These are phyloP conservation scores for Rhineura floridana DNA, from an alignment of 2,113 vertebrate species.

Conservation along the genomic window DNA sequence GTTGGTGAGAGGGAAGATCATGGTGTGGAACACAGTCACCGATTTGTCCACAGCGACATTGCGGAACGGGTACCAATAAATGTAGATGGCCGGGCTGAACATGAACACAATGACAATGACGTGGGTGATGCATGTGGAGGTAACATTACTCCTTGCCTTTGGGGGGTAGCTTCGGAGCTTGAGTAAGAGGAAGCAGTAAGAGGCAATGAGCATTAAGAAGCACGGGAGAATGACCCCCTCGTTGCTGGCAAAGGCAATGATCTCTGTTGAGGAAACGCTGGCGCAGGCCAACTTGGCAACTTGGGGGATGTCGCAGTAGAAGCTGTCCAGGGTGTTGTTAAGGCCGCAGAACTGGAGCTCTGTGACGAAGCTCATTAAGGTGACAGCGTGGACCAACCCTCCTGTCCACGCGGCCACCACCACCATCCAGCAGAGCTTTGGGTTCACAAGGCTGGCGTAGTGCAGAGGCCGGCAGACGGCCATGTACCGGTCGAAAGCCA, in stretches of 20 bases:
- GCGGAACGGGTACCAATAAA: conserved; percentile 40
- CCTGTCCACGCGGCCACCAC: neutral
- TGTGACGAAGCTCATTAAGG: conserved; percentile 29
- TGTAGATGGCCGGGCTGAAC: conserved; percentile 43
- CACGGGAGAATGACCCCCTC: conserved; percentile 30
- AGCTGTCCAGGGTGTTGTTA: conserved; percentile 60
- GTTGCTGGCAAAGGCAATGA: conserved; percentile 30
- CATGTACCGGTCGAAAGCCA: conserved; percentile 53
- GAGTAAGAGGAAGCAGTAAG: conserved; percentile 45
- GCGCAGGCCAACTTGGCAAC: conserved; percentile 52
- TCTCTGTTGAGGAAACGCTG: conserved; percentile 30
- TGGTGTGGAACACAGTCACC: conserved; percentile 50
- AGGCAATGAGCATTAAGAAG: conserved; percentile 46
- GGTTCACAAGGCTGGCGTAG: conserved; percentile 41
- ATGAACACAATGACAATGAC: conserved; percentile 47
- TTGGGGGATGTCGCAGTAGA: conserved; percentile 60
- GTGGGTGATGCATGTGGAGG: conserved; percentile 63
- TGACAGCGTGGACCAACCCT: neutral
- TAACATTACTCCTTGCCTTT: conserved; percentile 41
- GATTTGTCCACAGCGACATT: conserved; percentile 9
- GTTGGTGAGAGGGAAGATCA: conserved; percentile 53
- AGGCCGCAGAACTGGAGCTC: conserved; percentile 40
- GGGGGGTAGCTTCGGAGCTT: conserved; percentile 25
- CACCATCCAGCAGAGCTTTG: neutral
- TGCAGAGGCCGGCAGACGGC: conserved; percentile 51